phyloP scores from a whole-genome alignment of 2,113 vertebrate species.

The Dipodomys spectabilis region DNA sequence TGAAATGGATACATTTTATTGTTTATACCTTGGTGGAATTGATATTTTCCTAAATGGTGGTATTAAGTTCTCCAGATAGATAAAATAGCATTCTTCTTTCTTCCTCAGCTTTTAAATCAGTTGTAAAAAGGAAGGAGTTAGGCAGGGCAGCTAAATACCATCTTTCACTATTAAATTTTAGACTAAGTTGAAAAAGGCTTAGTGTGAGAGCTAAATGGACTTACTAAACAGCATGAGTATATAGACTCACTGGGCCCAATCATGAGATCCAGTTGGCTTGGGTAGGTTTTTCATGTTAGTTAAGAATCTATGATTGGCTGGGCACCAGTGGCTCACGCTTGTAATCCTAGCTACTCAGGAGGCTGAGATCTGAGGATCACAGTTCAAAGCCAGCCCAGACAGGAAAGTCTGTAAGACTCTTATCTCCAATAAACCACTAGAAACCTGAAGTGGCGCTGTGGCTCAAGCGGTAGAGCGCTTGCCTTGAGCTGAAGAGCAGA shows the following conservation, averaged over 20 bases:
- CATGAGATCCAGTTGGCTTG: neutral
- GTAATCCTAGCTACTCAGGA: neutral
- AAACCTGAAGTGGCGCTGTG: too few relatives aligned
- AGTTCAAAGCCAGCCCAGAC: too few relatives aligned
- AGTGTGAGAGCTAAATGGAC: neutral
- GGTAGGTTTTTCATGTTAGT: neutral
- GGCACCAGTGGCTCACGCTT: neutral
- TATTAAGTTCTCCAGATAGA: neutral
- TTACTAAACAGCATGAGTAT: neutral
- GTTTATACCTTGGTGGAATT: neutral
- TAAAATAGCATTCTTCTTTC: constrained; percentile 7
- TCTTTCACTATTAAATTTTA: neutral
- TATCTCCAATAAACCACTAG: too few relatives aligned
- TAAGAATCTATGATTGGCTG: neutral
- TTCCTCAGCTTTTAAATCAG: constrained; percentile 10
- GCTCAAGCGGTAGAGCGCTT: too few relatives aligned
- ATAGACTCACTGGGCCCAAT: neutral
- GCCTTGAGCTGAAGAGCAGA: too few relatives aligned
- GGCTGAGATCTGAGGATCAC: too few relatives aligned
- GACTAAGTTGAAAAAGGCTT: neutral
- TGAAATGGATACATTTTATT: neutral
- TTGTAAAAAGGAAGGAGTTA: neutral
- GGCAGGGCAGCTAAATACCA: neutral
- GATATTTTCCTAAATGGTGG: neutral
- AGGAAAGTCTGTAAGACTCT: too few relatives aligned